Conservation (phyloP, 2,797 vertebrate genomes). For the Coccyzus lansbergi region DNA sequence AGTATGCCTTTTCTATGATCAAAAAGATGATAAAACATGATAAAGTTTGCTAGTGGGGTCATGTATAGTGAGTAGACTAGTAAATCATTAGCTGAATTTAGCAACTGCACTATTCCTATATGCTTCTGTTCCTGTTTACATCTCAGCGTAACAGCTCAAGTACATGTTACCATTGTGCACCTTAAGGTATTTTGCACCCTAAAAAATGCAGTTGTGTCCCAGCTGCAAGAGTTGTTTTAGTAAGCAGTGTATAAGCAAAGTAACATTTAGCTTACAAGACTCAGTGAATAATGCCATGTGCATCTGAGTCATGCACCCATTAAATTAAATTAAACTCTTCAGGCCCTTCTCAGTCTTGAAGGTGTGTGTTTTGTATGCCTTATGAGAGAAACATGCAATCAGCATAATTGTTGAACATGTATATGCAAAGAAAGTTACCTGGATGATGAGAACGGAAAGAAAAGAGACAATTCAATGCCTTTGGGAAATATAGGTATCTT, state of each 20-base stretch:
- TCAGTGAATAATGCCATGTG: background rate
- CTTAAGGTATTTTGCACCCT: background rate
- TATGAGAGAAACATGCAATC: conserved; percentile 2
- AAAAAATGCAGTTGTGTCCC: background rate
- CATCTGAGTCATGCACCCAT: conserved; percentile 18
- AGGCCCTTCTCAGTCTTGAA: background rate
- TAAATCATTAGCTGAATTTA: background rate
- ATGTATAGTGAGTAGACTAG: background rate
- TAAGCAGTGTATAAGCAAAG: background rate
- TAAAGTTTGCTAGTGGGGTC: background rate
- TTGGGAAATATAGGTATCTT: background rate
- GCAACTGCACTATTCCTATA: background rate
- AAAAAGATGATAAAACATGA: background rate
- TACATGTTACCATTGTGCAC: background rate
- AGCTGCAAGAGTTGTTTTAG: background rate
- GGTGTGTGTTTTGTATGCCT: background rate
- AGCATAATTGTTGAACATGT: background rate
- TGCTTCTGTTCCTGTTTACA: background rate
- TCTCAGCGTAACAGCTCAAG: background rate
- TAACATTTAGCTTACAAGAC: background rate
- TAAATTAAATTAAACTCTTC: conserved; percentile 56
- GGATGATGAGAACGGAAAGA: background rate
- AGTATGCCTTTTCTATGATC: background rate
- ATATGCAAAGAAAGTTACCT: background rate
- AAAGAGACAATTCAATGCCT: background rate